Percentiles rank a stretch among this genome's conserved stretches.
Conservation (phyloP, 2,113 vertebrate genomes). For the Turdus rufiventris region DNA sequence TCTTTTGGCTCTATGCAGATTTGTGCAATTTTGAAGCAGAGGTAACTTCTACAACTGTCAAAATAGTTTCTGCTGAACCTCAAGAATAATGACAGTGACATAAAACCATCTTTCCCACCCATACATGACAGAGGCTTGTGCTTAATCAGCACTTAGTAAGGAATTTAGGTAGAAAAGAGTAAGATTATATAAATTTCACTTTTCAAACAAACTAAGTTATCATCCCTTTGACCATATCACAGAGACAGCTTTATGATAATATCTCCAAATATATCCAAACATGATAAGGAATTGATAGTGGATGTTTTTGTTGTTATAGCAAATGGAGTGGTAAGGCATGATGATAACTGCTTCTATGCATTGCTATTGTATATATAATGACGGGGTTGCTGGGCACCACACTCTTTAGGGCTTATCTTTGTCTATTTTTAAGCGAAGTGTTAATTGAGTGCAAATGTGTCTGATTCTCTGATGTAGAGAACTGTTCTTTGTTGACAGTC, state of each 20-base stretch:
- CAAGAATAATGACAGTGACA: neutral
- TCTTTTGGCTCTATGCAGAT: neutral
- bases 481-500: constrained; percentile 51
- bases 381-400: neutral
- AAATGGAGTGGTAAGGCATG: constrained; percentile 4
- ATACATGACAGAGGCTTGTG: neutral
- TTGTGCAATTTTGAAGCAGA: neutral
- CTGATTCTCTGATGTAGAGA: constrained; percentile 52
- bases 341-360: neutral
- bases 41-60: neutral
- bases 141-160: neutral
- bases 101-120: neutral
- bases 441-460: constrained; percentile 54
- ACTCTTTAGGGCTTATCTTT: constrained; percentile 42
- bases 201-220: constrained; percentile 29
- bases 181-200: constrained; percentile 13
- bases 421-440: constrained; percentile 51
- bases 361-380: neutral
- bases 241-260: neutral
- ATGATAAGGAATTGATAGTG: constrained; percentile 17
- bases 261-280: constrained; percentile 26
- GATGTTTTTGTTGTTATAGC: neutral
- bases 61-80: neutral
- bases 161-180: neutral
- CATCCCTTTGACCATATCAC: neutral